Base-by-base conservation (phyloP, 2,113 vertebrate species). In the Urocolius indicus region DNA sequence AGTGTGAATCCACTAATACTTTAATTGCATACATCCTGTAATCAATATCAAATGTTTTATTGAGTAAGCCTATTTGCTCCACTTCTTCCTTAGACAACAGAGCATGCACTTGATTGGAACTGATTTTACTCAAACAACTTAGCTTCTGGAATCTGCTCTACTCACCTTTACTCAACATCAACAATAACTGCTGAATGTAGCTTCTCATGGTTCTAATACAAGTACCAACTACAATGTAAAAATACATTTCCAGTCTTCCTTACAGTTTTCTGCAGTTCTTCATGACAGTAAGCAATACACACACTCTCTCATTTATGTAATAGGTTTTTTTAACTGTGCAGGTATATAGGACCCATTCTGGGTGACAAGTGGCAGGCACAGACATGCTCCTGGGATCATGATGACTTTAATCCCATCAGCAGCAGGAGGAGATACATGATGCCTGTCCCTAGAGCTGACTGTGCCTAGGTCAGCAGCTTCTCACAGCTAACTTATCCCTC, bases 1-100 rank as follows among this genome's bases (percentile, higher is more conserved):
- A 73, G 71, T 29, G 45, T 71, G 45, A 57, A 62, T 27, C 55
- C 48, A 48, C 34, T 9, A n/a, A 55, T 17, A 7, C 38, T 91
- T 85, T 17, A 77, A 48, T 34, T 80, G 45, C 2, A 0, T 26
- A 54, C 48, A 17, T 22, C 32, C 8, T 72, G 12, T 6, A 24
- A 46, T 62, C 62, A 24, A 54, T 13, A 61, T 41, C 36, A 27
- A 77, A 77, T 55, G 48, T 83, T 96, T 90, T 86, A 86, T 68
- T 76, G 71, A 85, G n/a, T 27, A 38, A 21, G 41, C 15, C 30
- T 46, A 6, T 57, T 43, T 1, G 1, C 58, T 91, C 71, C 58
- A 6, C 52, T 59, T 75, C 51, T 34, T 80, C 63, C 22, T 62
- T 49, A 69, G 49, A 49, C 52, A 72, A 26, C 1, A 0, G 27